Base-by-base conservation (phyloP, 2,113 vertebrate genomes). In the Hyperopisus bebe region DNA sequence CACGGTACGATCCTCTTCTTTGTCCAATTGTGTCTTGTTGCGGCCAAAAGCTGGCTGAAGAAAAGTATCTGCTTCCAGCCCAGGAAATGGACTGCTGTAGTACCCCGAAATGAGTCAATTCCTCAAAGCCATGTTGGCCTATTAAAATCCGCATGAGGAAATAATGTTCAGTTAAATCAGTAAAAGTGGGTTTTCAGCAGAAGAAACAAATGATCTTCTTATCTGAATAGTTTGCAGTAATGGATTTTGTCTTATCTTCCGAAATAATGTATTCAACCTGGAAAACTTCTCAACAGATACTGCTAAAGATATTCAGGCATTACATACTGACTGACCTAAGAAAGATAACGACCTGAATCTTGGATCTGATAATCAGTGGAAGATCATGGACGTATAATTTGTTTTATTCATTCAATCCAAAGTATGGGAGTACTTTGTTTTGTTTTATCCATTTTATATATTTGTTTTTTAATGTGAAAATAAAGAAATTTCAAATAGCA, bases 231-330 rank as follows among this genome's bases (percentile, higher is more conserved):
- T 86, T 80, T 5, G 31, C 35, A 9, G 70, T 50, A 35, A 51
- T 51, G n/a, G 85, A 44, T 47, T 86, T 86, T 86, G n/a, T 86
- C 48, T 86, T n/a, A 31, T 83, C 62, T 70, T 31, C 10, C 62
- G 0, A 70, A 70, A 42, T 17, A 42, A 80, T 80, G 35, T 19
- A 35, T 80, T 35, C 11, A 17, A 39, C 31, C 74, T 19, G 74
- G 35, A 42, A 80, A 80, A 80, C 74, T 42, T 80, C 31, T 80
- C 74, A 80, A 17, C 74, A 39, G 27, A 70, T 70, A 9, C 62
- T 70, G 62, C 62, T 13, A 31, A 27, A 27, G 62, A 70, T 27
- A 70, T 13, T 70, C 62, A 70, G 62, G n/a, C 27, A 13, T 31
- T 11, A 19, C 15, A 39, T 80, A 80, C 11, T 13, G 27, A 77